Conservation (phyloP, 2,888 invertebrate species). For the Ptychoptera contaminata region DNA sequence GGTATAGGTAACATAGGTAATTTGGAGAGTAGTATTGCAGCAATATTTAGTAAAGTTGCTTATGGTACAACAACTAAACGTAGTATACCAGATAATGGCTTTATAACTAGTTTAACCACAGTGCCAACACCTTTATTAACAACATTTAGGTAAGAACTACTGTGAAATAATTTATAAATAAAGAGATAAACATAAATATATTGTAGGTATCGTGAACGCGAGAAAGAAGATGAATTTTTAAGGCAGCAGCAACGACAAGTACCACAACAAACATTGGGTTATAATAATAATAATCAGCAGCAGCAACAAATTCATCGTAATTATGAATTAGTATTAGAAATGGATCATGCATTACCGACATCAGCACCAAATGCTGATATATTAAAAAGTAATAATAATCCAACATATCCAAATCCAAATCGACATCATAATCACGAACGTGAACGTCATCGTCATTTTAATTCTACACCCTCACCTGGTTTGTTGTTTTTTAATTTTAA, state of each 20-base stretch:
- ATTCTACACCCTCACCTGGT: slow-evolving; percentile 25
- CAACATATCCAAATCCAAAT: slow-evolving; percentile 58
- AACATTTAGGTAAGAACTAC: slow-evolving; percentile 31
- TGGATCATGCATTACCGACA: slow-evolving; percentile 57
- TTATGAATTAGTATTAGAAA: slow-evolving; percentile 54
- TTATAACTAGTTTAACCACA: slow-evolving; percentile 43
- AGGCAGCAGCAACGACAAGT: neutral
- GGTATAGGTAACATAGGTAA: slow-evolving; percentile 37
- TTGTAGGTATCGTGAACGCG: slow-evolving; percentile 8
- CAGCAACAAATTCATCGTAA: slow-evolving; percentile 21
- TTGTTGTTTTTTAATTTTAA: neutral
- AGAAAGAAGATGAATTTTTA: slow-evolving; percentile 16
- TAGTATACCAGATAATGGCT: slow-evolving; percentile 45
- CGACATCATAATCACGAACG: slow-evolving; percentile 32
- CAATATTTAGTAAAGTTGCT: slow-evolving; percentile 52
- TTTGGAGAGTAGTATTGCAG: slow-evolving; percentile 48
- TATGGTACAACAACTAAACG: slow-evolving; percentile 51
- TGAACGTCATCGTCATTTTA: slow-evolving; percentile 25
- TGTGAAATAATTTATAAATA: neutral
- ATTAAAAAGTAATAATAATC: slow-evolving; percentile 59
- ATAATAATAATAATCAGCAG: neutral
- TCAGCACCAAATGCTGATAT: slow-evolving; percentile 66
- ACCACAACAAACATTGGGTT: no score
- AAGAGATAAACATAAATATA: neutral
- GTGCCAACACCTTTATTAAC: slow-evolving; percentile 45